phyloP scores from a whole-genome alignment of 2,113 vertebrate genomes.

The Phainopepla nitens region DNA sequence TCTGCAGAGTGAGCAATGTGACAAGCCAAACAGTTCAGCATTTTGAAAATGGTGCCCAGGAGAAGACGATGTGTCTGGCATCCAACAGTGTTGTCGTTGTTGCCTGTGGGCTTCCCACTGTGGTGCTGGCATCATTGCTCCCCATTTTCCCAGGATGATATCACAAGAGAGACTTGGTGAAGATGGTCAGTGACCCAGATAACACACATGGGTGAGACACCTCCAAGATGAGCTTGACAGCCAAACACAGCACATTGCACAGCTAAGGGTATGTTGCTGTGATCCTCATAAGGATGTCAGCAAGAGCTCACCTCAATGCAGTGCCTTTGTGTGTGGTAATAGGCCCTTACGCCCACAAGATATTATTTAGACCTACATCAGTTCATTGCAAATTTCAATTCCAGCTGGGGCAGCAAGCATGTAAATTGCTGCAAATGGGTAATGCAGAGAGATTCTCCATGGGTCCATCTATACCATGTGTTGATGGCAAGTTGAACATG shows the following conservation, averaged over 20 bases:
- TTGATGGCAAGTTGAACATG: accelerated
- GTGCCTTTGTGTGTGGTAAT: accelerated
- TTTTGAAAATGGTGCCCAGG: neutral
- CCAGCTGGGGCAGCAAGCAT: neutral
- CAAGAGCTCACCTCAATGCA: neutral
- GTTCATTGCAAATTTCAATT: neutral
- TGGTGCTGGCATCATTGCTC: neutral
- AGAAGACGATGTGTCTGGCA: neutral
- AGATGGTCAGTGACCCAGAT: accelerated
- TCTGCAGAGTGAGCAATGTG: neutral
- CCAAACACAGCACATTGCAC: neutral
- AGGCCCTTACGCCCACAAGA: neutral
- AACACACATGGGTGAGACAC: neutral
- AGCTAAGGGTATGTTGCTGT: neutral
- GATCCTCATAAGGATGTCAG: neutral
- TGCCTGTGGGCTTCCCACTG: neutral
- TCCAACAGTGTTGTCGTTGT: accelerated
- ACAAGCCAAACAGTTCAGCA: neutral
- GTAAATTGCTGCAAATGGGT: neutral
- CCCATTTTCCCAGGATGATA: accelerated
- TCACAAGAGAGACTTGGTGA: neutral
- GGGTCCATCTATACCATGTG: neutral
- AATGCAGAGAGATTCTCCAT: neutral
- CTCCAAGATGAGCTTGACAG: neutral
- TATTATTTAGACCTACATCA: neutral